Conservation (phyloP, 2,888 invertebrate genomes). For the Sphinx pinastri region DNA sequence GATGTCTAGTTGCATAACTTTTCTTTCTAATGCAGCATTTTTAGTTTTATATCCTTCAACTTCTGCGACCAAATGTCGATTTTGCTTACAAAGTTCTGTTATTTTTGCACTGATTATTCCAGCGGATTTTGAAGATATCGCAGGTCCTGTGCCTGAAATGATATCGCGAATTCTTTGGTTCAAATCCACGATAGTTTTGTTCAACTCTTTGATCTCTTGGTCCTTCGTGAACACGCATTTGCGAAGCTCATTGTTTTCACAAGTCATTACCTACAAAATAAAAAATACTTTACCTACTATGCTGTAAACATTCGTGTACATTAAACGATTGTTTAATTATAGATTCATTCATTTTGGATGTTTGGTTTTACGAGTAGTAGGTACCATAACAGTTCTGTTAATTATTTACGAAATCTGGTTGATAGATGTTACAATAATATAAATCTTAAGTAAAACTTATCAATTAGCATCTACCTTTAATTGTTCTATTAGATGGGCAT, state of each 20-base stretch:
- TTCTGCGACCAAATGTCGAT: slow-evolving; percentile 86
- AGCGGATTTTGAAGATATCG: slow-evolving; percentile 77
- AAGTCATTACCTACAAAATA: slow-evolving; percentile 74
- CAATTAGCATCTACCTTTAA: slow-evolving; percentile 70
- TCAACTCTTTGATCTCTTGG: slow-evolving; percentile 69
- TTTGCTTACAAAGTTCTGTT: slow-evolving; percentile 86
- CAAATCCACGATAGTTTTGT: slow-evolving; percentile 69
- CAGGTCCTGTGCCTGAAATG: slow-evolving; percentile 73
- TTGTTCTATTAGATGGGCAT: slow-evolving; percentile 83
- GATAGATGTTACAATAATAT: neutral
- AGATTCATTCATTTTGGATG: too few relatives aligned
- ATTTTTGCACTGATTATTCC: slow-evolving; percentile 86
- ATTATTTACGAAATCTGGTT: neutral
- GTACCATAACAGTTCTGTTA: too few relatives aligned
- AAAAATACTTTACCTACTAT: neutral
- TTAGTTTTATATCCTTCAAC: slow-evolving; percentile 84
- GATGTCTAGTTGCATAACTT: slow-evolving; percentile 73
- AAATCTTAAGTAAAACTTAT: too few relatives aligned
- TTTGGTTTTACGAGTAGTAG: too few relatives aligned
- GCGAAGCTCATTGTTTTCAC: slow-evolving; percentile 82
- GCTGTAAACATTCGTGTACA: too few relatives aligned
- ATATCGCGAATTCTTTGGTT: slow-evolving; percentile 80
- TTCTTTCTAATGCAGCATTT: slow-evolving; percentile 80
- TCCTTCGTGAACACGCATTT: slow-evolving; percentile 79
- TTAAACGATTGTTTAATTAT: too few relatives aligned